A percentile compares a stretch with the other conserved stretches of the same genome.
Conservation (phyloP, 2,113 vertebrate genomes). For the Dicaeum eximium region DNA sequence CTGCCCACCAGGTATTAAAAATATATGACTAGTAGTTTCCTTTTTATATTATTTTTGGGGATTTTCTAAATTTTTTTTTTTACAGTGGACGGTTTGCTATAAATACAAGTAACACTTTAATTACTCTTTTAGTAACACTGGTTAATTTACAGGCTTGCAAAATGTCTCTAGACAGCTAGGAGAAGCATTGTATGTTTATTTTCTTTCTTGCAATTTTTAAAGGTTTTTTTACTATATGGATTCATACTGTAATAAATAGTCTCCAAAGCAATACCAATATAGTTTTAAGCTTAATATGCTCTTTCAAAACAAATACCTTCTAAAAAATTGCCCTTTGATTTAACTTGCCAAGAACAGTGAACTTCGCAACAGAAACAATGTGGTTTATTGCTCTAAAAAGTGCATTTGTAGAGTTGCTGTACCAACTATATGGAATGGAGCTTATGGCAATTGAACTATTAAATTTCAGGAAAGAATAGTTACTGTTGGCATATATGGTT, state of each 20-base stretch:
- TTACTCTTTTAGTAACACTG: background rate
- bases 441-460: background rate
- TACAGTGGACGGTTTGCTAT: background rate
- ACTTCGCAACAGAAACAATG: constrained; percentile 13
- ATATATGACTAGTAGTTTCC: background rate
- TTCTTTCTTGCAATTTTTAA: background rate
- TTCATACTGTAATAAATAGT: background rate
- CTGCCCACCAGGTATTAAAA: background rate
- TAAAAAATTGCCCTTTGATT: background rate
- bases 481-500: constrained; percentile 43
- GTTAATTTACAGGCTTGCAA: background rate
- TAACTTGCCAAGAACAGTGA: background rate
- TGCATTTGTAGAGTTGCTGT: background rate
- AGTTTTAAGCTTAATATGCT: background rate
- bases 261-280: background rate
- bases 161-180: background rate
- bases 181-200: background rate
- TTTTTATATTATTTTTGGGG: background rate
- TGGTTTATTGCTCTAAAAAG: constrained; percentile 9
- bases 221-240: background rate
- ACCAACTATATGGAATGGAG: background rate
- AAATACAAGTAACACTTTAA: background rate
- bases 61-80: background rate
- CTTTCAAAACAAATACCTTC: background rate
- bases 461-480: constrained; percentile 20